Conservation (phyloP, 2,888 invertebrate species). For the Galerucella nymphaeae region DNA sequence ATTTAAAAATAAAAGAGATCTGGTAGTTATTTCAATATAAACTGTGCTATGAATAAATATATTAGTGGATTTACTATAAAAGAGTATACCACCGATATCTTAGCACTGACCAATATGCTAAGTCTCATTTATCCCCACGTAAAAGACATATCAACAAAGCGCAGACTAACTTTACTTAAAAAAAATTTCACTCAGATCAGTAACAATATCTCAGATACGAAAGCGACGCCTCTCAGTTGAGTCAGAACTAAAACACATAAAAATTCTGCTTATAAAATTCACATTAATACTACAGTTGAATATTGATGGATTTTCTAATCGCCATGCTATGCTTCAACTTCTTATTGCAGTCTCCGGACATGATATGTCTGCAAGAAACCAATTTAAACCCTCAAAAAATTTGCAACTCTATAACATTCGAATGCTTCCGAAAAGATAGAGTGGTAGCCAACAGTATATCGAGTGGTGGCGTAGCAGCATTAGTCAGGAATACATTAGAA, state of each 20-base stretch:
- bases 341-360: not conserved
- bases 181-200: not conserved
- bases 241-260: not conserved
- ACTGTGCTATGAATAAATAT: too few relatives aligned
- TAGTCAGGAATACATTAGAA: not conserved
- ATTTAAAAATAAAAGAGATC: too few relatives aligned
- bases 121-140: not conserved
- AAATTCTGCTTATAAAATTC: not conserved
- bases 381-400: not conserved
- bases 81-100: not conserved
- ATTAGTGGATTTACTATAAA: too few relatives aligned
- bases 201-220: not conserved
- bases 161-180: too few relatives aligned
- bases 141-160: too few relatives aligned
- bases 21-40: too few relatives aligned
- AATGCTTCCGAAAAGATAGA: not conserved
- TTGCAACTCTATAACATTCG: not conserved
- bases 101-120: not conserved
- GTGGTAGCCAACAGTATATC: not conserved
- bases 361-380: conserved; percentile 1
- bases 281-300: too few relatives aligned
- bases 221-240: too few relatives aligned
- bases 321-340: too few relatives aligned
- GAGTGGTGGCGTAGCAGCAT: not conserved
- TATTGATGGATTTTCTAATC: too few relatives aligned